Evolutionary conservation across 1,140 invertebrate genomes (phyloP), one percentile per base, ranked within the genome.

Genomic region (Ladona fulva): DNA sequence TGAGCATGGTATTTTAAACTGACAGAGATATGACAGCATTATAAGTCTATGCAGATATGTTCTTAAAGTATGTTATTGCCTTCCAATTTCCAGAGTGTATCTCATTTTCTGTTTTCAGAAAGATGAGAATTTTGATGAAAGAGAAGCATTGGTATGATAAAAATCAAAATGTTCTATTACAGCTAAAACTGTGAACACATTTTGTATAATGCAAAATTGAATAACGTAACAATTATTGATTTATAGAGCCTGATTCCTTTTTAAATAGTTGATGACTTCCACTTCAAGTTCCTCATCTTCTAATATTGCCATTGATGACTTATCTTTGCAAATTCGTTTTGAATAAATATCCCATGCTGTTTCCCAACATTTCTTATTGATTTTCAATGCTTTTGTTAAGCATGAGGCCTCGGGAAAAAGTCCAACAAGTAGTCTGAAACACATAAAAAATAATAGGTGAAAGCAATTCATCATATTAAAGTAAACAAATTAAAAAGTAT

Each of bases 351-450:
- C 52, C 42, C 59, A 44, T 74, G 78, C 74, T 66, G 16, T 76
- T 29, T 37, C 29, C 78, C 78, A 78, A 37, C 75, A 75, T 66
- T 29, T 74, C 29, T 74, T 75, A 74, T 78, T 78, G 24, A 37
- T 76, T 74, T 76, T 76, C 1, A 44, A 1, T 24, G 78, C 74
- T 22, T 25, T 29, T 24, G 75, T 25, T 19, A 78, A 24, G 66
- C 78, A 78, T 73, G 37, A 22, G 7, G 75, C 74, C 59, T 74
- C 78, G 24, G 78, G 78, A 76, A 78, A 78, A 10, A 78, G 16
- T 25, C 59, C 24, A 16, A n/a, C 37, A 52, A 78, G n/a, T 7
- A 78, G 75, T 42, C 75, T 76, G 24, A 66, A 78, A 44, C 37
- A 76, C 29, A 37, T 5, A 8, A 37, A 37, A 37, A 37, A 37